Base-by-base conservation (phyloP, 37 sponge, comb jelly and placozoan genomes). In the Chondrilla cf. caribensis region DNA sequence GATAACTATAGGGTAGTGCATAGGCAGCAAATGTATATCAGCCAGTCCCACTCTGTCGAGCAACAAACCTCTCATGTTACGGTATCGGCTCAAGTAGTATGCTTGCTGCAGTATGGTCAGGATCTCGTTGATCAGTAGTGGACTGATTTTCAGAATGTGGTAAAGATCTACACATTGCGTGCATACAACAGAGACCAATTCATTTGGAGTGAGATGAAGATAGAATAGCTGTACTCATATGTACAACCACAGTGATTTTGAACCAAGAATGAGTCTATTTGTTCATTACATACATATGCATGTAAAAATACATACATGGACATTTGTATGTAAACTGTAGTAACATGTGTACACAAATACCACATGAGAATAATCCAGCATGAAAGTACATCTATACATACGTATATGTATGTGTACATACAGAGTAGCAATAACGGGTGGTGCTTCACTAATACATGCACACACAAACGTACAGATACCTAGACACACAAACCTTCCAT, bases 61-160 rank as follows among this genome's bases (percentile, higher is more conserved):
- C n/a, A n/a, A 54, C 38, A 19, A 24, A 36, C 72, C 44, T n/a
- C 38, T 58, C 59, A 2, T 60, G 2, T 59, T 2, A 55, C 70
- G 79, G 68, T 82, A 58, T 43, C 28, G 40, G 25, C 44, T 2
- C 22, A 67, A 11, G 37, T 22, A 32, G 81, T 85, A 87, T 22
- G 70, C 60, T 64, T 92, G 89, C 11, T 32, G 79, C n/a, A 92
- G 76, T 1, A 85, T 36, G 42, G 51, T 89, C 25, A 93, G 5
- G 82, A 96, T 86, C 68, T 96, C 95, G 21, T 86, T 77, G 19
- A 93, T 31, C 33, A 96, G 87, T 2, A 31, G 37, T 37, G 91
- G 97, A 86, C 84, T 84, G 5, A 38, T 41, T 79, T 80, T 86
- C 38, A 95, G 68, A 14, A 92, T 41, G 66, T 86, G 55, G 18